These are phyloP conservation scores for Phoebastria nigripes DNA, from an alignment of 2,797 vertebrate species.

Conservation along the genomic window DNA sequence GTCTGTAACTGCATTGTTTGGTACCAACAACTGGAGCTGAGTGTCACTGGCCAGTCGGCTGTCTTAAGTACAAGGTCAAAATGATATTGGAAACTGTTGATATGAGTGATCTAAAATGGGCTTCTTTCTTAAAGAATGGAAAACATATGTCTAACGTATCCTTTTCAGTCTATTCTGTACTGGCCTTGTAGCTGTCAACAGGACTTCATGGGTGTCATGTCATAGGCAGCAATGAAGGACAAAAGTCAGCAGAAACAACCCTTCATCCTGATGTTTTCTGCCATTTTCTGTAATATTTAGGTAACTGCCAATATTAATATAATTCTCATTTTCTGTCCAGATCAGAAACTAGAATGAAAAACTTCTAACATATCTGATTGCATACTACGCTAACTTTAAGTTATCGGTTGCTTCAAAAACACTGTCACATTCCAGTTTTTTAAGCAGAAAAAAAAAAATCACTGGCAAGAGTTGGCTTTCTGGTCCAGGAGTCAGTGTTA, in stretches of 20 bases:
- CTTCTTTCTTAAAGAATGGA: neutral
- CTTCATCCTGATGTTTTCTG: neutral
- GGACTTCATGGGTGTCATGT: neutral
- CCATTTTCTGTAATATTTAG: neutral
- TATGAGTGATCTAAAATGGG: neutral
- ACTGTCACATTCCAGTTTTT: neutral
- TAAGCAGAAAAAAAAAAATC: neutral
- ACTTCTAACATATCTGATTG: neutral
- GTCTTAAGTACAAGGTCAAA: neutral
- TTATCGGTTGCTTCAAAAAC: neutral
- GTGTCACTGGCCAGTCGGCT: neutral
- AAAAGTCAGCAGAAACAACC: neutral
- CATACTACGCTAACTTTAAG: neutral
- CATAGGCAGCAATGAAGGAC: neutral
- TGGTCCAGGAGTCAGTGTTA: neutral
- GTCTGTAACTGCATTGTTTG: neutral
- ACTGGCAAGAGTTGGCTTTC: neutral
- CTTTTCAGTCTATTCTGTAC: neutral
- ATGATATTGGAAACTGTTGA: neutral
- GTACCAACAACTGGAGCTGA: neutral
- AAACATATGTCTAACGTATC: neutral
- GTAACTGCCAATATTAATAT: neutral
- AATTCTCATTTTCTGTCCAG: neutral
- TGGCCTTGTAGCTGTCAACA: neutral
- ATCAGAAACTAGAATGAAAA: neutral